Evolutionary conservation across 92 coral and sea anemone species (phyloP), one percentile per base, ranked within the genome.

Genomic region (Zoanthus sociatus): DNA sequence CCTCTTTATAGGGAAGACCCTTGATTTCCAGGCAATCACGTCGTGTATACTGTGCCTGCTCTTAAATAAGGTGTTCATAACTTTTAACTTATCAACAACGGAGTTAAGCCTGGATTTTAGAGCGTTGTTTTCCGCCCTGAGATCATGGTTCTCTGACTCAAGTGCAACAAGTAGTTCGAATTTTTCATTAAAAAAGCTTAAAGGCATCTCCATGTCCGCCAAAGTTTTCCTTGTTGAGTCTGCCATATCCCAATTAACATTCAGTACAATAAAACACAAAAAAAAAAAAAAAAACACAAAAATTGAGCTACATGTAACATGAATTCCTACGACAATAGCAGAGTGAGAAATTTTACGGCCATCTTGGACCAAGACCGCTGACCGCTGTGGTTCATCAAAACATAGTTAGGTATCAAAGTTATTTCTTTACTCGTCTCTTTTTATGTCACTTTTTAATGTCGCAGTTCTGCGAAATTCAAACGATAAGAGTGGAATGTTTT

Each of bases 1-100:
- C 79, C 79, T 76, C 79, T 76, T 76, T 76, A 76, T 76, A 76
- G 79, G 79, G 64, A 76, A 76, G 79, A 76, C 79, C 63, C 79
- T 76, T 76, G 13, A 76, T 76, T 76, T 76, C 79, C 61, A 76
- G 79, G 64, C 79, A 76, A 51, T 51, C 79, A 76, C 66, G 63
- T 76, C 45, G 81, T 76, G 81, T 76, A 76, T 48, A 76, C 64
- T 76, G 67, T 76, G 81, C 81, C 81, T 76, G 81, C 81, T 76
- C 66, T 76, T 76, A 64, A 44, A 76, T 76, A 76, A 76, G 81
- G 81, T 44, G 66, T 76, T 18, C 66, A 42, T 73, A 55, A 42
- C 55, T 73, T 76, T 76, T 76, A 76, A 30, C 81, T 76, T 76
- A 21, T 50, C 81, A 76, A 76, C 81, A 76, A 76, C 81, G 81